Evolutionary conservation across 2,888 invertebrate species (phyloP).

Genomic region (Synergus japonicus): DNA sequence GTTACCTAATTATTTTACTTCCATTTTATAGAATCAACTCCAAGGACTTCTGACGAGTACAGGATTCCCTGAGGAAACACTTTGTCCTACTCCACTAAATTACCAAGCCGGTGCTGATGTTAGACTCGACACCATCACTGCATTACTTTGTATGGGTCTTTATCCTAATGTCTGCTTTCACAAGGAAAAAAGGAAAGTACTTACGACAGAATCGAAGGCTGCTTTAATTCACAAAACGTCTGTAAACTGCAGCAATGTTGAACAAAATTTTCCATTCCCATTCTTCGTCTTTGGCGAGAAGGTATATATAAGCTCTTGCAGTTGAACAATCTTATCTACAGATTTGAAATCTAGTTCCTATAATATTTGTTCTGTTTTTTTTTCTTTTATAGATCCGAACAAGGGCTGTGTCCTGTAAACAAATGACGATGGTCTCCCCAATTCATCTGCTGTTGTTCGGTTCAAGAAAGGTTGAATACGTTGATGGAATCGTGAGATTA

Average conservation of each 20-base stretch:
- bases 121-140: constrained; percentile 89
- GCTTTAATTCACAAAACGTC: constrained; percentile 98
- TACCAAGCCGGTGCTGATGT: constrained; percentile 87
- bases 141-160: constrained; percentile 92
- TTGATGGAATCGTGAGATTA: constrained; percentile 87
- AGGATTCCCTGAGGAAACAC: constrained; percentile 94
- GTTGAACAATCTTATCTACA: too few relatives aligned
- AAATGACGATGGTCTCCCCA: constrained; percentile 97
- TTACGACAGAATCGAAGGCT: constrained; percentile 96
- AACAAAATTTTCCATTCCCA: constrained; percentile 93
- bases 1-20: background rate
- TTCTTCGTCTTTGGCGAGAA: constrained; percentile 99
- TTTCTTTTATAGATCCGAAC: constrained; percentile 85
- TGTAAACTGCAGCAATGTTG: constrained; percentile 93
- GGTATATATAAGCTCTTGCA: constrained; percentile 80
- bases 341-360: too few relatives aligned
- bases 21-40: constrained; percentile 80
- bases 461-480: constrained; percentile 90
- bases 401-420: constrained; percentile 96
- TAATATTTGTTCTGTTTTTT: background rate
- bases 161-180: constrained; percentile 98
- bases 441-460: constrained; percentile 95
- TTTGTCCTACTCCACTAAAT: constrained; percentile 87
- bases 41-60: constrained; percentile 83
- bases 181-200: constrained; percentile 96